Evolutionary conservation across 2,888 invertebrate species (phyloP), one percentile per base, ranked within the genome.

Genomic region (Blomia tropicalis): DNA sequence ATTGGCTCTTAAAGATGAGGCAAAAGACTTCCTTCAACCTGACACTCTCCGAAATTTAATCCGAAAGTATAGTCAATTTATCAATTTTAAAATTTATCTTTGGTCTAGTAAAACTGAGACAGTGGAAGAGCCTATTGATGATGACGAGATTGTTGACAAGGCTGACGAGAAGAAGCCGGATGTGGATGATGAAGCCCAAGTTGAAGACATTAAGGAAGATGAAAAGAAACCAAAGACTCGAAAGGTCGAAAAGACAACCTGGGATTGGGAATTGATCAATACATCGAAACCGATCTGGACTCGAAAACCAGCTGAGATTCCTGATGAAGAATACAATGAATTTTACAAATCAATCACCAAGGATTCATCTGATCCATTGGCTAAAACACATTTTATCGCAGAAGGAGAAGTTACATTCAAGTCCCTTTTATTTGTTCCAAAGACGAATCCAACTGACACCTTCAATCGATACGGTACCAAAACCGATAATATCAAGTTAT

Each of bases 321-420:
- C 77, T 4, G 87, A 90, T 65, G 81, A 82, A 11, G 96, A 98
- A 74, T 99, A 98, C 77, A 80, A 81, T 66, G 87, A 87, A 72
- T 99, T 98, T 79, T 99, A 95, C 79, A 90, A 89, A 75, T 82
- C 86, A 30, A 80, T 98, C 69, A 92, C 93, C 59, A 93, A 91
- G 77, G 92, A 92, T 74, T 76, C 79, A 1, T 81, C 83, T 63
- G 83, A 85, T 59, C 91, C 92, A 11, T 75, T 96, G 56, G 81
- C 86, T 2, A 84, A 85, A 73, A 85, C 86, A 4, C 98, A 98
- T 77, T 98, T 98, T 75, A 82, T 91, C 66, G 98, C 98, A 27
- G 98, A 99, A 77, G 98, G 98, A 66, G 98, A 99, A 79, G 95
- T 99, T 5, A 91, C 93, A 5, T 98, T 99, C 79, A 95, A 93